Evolutionary conservation across 2,888 invertebrate genomes (phyloP).

Genomic region (Pollenia angustigena): DNA sequence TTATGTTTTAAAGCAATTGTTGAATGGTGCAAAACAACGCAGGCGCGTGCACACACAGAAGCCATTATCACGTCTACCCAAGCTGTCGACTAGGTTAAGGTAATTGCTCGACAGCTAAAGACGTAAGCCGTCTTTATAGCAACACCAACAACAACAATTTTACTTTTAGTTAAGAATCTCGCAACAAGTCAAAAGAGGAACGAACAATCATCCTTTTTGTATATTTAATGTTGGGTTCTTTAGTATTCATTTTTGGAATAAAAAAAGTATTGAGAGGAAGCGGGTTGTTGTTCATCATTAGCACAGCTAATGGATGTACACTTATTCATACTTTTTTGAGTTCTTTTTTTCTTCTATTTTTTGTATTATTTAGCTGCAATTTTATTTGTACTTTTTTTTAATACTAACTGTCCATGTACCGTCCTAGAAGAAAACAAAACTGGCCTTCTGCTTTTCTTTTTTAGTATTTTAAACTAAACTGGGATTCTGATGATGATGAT

Average conservation of each 20-base stretch:
- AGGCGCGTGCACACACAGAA: constrained; percentile 73
- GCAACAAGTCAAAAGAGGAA: constrained; percentile 47
- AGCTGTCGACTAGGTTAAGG: constrained; percentile 73
- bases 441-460: constrained; percentile 4
- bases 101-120: constrained; percentile 73
- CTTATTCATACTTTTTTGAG: constrained; percentile 76
- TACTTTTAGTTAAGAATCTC: constrained; percentile 39
- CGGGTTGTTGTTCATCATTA: constrained; percentile 79
- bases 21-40: constrained; percentile 56
- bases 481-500: constrained; percentile 45
- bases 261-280: constrained; percentile 69
- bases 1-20: constrained; percentile 66
- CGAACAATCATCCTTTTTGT: constrained; percentile 61
- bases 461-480: constrained; percentile 21
- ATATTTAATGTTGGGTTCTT: not conserved
- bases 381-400: constrained; percentile 10
- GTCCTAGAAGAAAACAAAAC: constrained; percentile 45
- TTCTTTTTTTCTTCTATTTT: not conserved
- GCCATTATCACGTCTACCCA: constrained; percentile 75
- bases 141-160: constrained; percentile 33
- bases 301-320: constrained; percentile 81
- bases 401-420: constrained; percentile 10
- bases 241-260: constrained; percentile 26
- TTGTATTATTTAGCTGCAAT: constrained; percentile 28
- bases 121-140: constrained; percentile 67